Conservation (phyloP, 2,888 invertebrate species). For the Eupeodes luniger region DNA sequence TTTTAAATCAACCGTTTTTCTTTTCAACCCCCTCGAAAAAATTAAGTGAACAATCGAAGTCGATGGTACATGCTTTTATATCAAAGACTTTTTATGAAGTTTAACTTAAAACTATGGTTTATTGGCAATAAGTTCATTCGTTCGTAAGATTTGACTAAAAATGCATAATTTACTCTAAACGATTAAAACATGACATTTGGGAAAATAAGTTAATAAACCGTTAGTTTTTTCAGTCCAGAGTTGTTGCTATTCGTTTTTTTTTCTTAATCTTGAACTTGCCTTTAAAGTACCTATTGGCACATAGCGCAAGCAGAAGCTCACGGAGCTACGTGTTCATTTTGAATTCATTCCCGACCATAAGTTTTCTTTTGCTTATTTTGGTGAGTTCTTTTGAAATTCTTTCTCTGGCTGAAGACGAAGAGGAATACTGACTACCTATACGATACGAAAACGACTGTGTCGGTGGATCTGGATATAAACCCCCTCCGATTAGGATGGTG, state of each 20-base stretch:
- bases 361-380: conserved; percentile 37
- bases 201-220: too few species aligned
- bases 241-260: background rate
- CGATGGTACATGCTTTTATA: background rate
- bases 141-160: too few species aligned
- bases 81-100: background rate
- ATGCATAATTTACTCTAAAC: too few species aligned
- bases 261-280: background rate
- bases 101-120: too few species aligned
- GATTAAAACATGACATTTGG: too few species aligned
- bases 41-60: background rate
- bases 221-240: too few species aligned
- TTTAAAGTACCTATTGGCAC: background rate
- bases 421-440: conserved; percentile 9
- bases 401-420: conserved; percentile 26
- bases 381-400: background rate
- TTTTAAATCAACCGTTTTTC: conserved; percentile 54
- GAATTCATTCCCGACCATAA: conserved; percentile 65
- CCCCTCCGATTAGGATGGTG: conserved; percentile 1
- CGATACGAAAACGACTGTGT: conserved; percentile 5
- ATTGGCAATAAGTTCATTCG: too few species aligned
- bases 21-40: background rate
- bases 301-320: conserved; percentile 6
- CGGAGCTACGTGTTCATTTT: conserved; percentile 64
- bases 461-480: conserved; percentile 1